Percentiles rank a stretch among this genome's conserved stretches.
Conservation (phyloP, 2,797 vertebrate species). For the Anabas testudineus region DNA sequence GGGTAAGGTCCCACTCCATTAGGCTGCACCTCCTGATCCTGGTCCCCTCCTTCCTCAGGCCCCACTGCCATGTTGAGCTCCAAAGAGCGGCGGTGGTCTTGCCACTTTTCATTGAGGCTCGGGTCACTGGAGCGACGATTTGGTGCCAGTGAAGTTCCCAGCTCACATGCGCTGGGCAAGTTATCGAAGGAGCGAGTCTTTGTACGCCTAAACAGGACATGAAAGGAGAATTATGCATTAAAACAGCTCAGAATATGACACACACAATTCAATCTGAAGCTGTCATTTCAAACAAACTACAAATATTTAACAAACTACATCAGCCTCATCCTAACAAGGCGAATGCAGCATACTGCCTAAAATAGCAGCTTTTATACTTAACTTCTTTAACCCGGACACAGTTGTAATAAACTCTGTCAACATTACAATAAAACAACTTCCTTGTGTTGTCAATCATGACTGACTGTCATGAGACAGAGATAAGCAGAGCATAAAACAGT, state of each 20-base stretch:
- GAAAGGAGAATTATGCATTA: conserved; percentile 23
- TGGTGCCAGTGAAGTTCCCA: conserved; percentile 82
- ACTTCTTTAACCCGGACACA: conserved; percentile 3
- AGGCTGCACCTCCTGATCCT: conserved; percentile 74
- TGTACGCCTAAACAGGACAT: conserved; percentile 85
- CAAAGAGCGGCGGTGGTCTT: conserved; percentile 94
- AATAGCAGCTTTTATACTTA: conserved; percentile 11
- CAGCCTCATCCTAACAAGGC: conserved; percentile 9
- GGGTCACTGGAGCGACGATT: conserved; percentile 97
- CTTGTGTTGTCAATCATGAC: conserved; percentile 20
- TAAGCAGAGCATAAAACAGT: conserved; percentile 23
- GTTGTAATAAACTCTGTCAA: conserved; percentile 15
- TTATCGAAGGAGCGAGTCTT: conserved; percentile 99
- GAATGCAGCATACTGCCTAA: conserved; percentile 11
- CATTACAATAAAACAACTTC: conserved; percentile 14
- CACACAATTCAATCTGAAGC: conserved; percentile 15
- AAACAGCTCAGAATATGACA: conserved; percentile 12
- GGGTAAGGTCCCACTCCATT: conserved; percentile 73
- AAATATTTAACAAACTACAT: conserved; percentile 11
- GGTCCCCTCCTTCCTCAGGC: conserved; percentile 75
- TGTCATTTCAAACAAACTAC: conserved; percentile 13
- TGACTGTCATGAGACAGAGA: conserved; percentile 27
- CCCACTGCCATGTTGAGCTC: conserved; percentile 89
- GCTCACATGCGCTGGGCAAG: conserved; percentile 92
- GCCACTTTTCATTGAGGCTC: conserved; percentile 98